Evolutionary conservation across 2,797 vertebrate genomes (phyloP), one percentile per base, ranked within the genome.

Genomic region (Microchirus variegatus): DNA sequence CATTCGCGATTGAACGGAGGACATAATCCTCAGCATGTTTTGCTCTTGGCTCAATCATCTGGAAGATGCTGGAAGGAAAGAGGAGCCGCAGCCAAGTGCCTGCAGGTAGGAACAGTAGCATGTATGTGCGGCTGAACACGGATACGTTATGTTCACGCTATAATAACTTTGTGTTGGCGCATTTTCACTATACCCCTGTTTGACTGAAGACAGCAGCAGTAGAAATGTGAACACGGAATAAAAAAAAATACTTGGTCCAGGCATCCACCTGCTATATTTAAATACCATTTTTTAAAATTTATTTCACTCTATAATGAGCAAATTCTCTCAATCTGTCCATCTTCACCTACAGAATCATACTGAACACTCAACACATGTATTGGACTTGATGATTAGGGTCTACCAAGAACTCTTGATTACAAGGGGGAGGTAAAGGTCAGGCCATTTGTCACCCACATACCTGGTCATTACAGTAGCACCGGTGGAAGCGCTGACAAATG

Each of bases 381-480:
- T 15, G 35, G 44, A 9, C 58, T 63, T 40, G 51, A 68, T 8
- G 69, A 77, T 42, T 2, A 11, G 4, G 6, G 69, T 80, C 74
- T 55, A 81, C 43, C 48, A 68, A 65, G 77, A 82, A 63, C 82
- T 84, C 82, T 81, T 85, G 75, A 87, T 88, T 83, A 85, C 80
- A 82, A 80, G 63, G 75, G 54, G 72, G 75, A 78, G 51, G 69
- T 61, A 92, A 93, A 93, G 90, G 90, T 92, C 88, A 88, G 73
- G 73, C 75, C 67, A 84, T 92, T 86, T 71, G 89, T 93, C 90
- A 92, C 69, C 63, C 68, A 65, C 68, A 72, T 85, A 90, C 86
- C 86, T 90, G 82, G 81, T 90, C 81, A 83, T 92, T 89, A 92
- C 82, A 71, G 70, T 80, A 78, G 73, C 77, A 82, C 83, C 84